Conservation (phyloP, 2,888 invertebrate species). For the Xestobium rufovillosum region DNA sequence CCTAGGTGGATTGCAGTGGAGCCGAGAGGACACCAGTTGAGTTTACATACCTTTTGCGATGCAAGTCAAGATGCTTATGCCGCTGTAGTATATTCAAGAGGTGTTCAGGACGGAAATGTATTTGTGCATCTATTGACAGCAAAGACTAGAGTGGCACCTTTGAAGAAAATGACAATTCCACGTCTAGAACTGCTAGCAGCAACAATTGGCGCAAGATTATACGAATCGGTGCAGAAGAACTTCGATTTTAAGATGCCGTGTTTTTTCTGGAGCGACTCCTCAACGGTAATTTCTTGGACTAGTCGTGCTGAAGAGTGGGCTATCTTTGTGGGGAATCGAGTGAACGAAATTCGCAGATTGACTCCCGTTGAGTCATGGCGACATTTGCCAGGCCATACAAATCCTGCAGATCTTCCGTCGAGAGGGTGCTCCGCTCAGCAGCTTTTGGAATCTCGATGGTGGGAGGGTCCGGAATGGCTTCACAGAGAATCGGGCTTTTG, state of each 20-base stretch:
- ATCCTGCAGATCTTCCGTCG: constrained; percentile 32
- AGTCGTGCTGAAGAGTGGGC: constrained; percentile 23
- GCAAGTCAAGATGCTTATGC: constrained; percentile 28
- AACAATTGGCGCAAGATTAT: constrained; percentile 25
- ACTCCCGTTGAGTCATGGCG: constrained; percentile 22
- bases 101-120: constrained; percentile 13
- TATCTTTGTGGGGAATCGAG: constrained; percentile 28
- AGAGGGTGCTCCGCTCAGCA: constrained; percentile 27
- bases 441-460: constrained; percentile 29
- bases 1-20: constrained; percentile 20
- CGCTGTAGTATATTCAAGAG: constrained; percentile 23
- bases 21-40: constrained; percentile 11
- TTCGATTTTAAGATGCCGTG: constrained; percentile 16
- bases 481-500: constrained; percentile 7
- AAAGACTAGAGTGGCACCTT: constrained; percentile 27
- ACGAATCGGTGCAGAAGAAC: constrained; percentile 12
- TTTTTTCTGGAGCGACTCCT: constrained; percentile 29
- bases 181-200: constrained; percentile 29
- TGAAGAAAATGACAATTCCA: constrained; percentile 26
- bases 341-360: constrained; percentile 27
- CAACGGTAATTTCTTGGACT: constrained; percentile 28
- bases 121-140: constrained; percentile 24
- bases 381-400: constrained; percentile 29
- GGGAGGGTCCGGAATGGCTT: constrained; percentile 32
- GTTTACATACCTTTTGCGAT: constrained; percentile 29